Percentiles rank a stretch among this genome's conserved stretches.
These are phyloP conservation scores for Gila orcuttii DNA, from an alignment of 2,113 vertebrate genomes.

Conservation along the genomic window DNA sequence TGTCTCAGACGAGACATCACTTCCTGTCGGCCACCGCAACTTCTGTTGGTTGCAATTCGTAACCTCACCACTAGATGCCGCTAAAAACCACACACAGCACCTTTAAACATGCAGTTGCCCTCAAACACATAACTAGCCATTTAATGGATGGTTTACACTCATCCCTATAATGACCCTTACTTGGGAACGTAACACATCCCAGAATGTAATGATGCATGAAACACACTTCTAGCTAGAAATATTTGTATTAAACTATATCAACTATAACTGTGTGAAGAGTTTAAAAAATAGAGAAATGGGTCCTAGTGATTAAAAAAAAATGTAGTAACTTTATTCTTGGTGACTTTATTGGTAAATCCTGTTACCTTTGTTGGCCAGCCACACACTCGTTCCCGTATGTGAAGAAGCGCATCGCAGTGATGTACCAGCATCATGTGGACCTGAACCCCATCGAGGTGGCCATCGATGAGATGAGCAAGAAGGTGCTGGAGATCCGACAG, in stretches of 20 bases:
- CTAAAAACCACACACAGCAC: too few relatives aligned
- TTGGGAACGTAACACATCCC: neutral
- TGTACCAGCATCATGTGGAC: conserved; percentile 98
- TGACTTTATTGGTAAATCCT: neutral
- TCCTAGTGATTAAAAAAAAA: too few relatives aligned
- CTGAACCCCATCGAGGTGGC: conserved; percentile 98
- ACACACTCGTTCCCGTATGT: conserved; percentile 97
- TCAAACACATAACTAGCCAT: too few relatives aligned
- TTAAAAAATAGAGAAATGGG: too few relatives aligned
- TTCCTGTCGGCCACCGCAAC: too few relatives aligned
- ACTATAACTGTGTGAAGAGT: neutral
- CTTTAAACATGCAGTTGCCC: too few relatives aligned
- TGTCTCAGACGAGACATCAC: too few relatives aligned
- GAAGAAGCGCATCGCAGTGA: conserved; percentile 95
- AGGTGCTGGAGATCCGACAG: conserved; percentile 90
- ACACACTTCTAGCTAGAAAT: too few relatives aligned
- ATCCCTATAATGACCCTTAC: neutral
- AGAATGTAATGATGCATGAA: neutral
- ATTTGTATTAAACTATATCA: neutral
- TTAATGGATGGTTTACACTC: too few relatives aligned
- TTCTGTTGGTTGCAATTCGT: too few relatives aligned
- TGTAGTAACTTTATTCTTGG: neutral
- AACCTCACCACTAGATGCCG: too few relatives aligned
- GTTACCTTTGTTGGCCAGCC: conserved; percentile 70
- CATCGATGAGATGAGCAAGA: conserved; percentile 98